A percentile compares a stretch with the other conserved stretches of the same genome.
Conservation (phyloP, 2,888 invertebrate genomes). For the Trichopria drosophilae region DNA sequence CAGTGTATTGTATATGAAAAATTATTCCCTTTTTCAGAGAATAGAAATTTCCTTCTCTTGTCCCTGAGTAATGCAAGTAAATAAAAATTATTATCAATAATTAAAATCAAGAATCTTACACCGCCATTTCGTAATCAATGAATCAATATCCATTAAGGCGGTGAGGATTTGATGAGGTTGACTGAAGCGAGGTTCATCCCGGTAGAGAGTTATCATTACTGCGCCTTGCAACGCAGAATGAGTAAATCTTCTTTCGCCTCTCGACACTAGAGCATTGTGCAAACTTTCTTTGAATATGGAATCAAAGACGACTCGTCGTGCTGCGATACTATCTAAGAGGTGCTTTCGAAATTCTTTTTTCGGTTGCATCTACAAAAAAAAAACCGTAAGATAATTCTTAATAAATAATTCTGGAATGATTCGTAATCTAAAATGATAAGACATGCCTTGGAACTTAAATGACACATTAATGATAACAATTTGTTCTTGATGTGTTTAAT, state of each 20-base stretch:
- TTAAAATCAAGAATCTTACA: conserved; percentile 67
- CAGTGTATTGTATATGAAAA: no score
- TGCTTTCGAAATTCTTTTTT: conserved; percentile 68
- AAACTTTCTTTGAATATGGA: conserved; percentile 84
- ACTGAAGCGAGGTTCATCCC: conserved; percentile 96
- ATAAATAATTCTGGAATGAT: no score
- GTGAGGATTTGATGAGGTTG: conserved; percentile 95
- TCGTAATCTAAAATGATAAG: no score
- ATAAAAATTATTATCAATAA: background rate
- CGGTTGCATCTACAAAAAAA: conserved; percentile 62
- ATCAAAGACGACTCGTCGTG: conserved; percentile 81
- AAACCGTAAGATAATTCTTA: background rate
- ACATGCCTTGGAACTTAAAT: no score
- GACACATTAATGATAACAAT: no score
- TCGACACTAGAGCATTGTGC: conserved; percentile 79
- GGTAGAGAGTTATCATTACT: conserved; percentile 95
- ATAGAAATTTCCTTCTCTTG: no score
- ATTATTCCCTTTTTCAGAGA: no score
- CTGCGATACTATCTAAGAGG: conserved; percentile 74
- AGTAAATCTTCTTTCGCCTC: conserved; percentile 87
- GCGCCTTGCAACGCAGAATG: conserved; percentile 95
- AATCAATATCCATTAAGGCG: conserved; percentile 96
- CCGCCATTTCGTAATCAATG: conserved; percentile 97
- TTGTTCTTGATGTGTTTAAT: no score
- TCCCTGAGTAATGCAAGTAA: background rate